These are phyloP conservation scores for Erethizon dorsatum DNA, from an alignment of 2,797 vertebrate genomes.

Conservation along the genomic window DNA sequence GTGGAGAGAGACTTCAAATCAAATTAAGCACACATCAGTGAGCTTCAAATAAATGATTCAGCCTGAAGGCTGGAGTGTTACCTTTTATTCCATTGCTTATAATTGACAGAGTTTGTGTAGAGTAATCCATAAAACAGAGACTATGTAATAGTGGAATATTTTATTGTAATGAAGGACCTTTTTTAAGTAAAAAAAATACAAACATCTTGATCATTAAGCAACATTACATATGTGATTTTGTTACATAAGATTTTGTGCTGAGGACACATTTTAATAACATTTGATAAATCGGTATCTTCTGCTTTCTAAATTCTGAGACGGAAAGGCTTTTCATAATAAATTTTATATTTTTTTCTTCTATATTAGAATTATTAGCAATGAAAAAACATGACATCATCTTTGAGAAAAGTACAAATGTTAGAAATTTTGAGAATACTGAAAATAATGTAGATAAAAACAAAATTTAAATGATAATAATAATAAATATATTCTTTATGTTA, in stretches of 20 bases:
- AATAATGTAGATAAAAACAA: neutral
- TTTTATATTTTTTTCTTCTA: neutral
- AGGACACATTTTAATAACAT: slow-evolving; percentile 42
- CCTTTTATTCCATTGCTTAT: slow-evolving; percentile 83
- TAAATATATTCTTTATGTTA: neutral
- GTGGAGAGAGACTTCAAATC: slow-evolving; percentile 76
- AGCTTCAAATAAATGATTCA: slow-evolving; percentile 84
- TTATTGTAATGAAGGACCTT: slow-evolving; percentile 84
- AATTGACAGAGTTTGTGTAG: slow-evolving; percentile 81
- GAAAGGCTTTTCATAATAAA: neutral
- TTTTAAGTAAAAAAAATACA: slow-evolving; percentile 85
- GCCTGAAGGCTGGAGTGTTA: slow-evolving; percentile 80
- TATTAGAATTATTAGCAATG: neutral
- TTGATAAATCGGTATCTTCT: neutral
- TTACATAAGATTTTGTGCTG: slow-evolving; percentile 3
- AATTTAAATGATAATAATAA: neutral
- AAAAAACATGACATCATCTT: neutral
- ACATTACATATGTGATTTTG: slow-evolving; percentile 75
- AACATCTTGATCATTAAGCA: slow-evolving; percentile 76
- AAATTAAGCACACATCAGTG: slow-evolving; percentile 82
- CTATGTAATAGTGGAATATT: slow-evolving; percentile 77
- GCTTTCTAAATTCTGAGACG: neutral
- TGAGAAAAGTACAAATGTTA: neutral
- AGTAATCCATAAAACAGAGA: slow-evolving; percentile 86
- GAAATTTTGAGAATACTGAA: neutral